Evolutionary conservation across 2,113 vertebrate species (phyloP), one percentile per base, ranked within the genome.

Genomic region (Oophaga pumilio): DNA sequence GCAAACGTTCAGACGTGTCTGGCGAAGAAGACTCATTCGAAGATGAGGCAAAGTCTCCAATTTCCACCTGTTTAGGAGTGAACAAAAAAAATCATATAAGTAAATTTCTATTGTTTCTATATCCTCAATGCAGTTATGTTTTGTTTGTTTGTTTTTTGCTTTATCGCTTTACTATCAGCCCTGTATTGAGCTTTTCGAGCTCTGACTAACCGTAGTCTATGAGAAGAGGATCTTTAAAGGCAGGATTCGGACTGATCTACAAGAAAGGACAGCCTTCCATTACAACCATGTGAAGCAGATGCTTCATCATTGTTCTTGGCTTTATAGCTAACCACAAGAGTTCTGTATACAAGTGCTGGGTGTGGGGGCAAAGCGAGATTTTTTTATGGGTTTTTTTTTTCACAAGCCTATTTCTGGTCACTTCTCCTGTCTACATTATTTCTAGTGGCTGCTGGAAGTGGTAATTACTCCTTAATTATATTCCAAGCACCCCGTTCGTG

Each of bases 391-490:
- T 43, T 43, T 43, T 43, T 33, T 33, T 18, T 6, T 71, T 24
- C 43, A 76, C 13, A 0, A 60, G 53, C 69, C 86, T 82, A 64
- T 77, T 79, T 18, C 18, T 84, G 18, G 77, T 26, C 26, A 76
- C n/a, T 43, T 60, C 33, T 76, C 59, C 22, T 20, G 74, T 68
- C 68, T 76, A 22, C 56, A 50, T 22, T 49, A 85, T 86, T 71
- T 78, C 80, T 33, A 71, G 71, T 68, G 64, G 85, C 79, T 78
- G 71, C 50, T 26, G 28, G 43, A 80, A 85, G 26, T 26, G 71
- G 49, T 53, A 85, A 85, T 87, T 91, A 89, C 89, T 56, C 82
- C 81, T 90, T 57, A 77, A 84, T 87, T 91, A 89, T 90, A 56
- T 86, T 84, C 89, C 80, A 90, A 69, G 84, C 50, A 84, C 73